These are phyloP conservation scores for Hydropotes inermis DNA, from an alignment of 2,113 vertebrate genomes.

Conservation along the genomic window DNA sequence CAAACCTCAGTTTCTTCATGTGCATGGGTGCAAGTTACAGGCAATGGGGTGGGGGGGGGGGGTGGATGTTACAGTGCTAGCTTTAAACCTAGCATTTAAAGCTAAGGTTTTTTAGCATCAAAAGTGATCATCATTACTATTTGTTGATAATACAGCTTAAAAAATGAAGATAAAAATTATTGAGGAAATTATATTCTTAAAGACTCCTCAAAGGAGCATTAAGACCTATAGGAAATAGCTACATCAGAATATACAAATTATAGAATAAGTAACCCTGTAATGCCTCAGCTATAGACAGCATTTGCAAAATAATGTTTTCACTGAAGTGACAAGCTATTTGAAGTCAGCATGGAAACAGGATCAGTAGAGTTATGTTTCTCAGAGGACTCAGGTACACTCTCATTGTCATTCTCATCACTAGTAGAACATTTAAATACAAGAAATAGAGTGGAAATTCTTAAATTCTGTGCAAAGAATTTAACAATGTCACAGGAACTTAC, in stretches of 20 bases:
- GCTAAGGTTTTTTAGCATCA: neutral
- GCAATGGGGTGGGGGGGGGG: accelerated
- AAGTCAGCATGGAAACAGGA: neutral
- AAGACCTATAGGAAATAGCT: neutral
- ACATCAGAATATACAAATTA: neutral
- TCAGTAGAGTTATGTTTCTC: neutral
- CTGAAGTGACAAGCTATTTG: neutral
- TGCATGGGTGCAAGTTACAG: neutral
- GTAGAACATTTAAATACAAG: neutral
- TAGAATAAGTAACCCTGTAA: neutral
- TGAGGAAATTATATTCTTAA: slow-evolving; percentile 8
- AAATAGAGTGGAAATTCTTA: neutral
- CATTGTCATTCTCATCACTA: neutral
- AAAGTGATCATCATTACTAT: neutral
- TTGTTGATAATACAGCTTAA: neutral
- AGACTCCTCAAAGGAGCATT: neutral
- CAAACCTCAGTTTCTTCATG: neutral
- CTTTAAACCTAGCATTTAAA: too few relatives aligned
- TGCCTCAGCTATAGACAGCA: neutral
- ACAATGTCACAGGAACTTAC: neutral
- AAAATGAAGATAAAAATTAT: neutral
- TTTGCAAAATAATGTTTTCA: neutral
- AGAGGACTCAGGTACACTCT: neutral
- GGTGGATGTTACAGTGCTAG: neutral
- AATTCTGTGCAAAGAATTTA: neutral